A percentile compares a stretch with the other conserved stretches of the same genome.
Conservation (phyloP, 2,797 vertebrate species). For the Cossypha niveicapilla region DNA sequence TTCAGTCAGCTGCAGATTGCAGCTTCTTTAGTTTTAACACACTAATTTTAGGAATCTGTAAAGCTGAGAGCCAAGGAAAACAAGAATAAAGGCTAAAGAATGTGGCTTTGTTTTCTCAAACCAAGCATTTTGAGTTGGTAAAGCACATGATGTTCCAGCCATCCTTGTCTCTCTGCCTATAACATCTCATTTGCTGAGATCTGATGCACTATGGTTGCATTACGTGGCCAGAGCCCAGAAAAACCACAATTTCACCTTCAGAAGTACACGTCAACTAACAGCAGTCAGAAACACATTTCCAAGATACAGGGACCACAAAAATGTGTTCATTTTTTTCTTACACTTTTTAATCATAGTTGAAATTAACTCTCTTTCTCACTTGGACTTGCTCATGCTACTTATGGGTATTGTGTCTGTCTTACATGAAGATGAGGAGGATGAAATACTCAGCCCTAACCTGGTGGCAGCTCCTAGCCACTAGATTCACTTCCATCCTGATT, state of each 20-base stretch:
- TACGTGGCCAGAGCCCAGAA: neutral
- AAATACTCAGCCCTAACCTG: neutral
- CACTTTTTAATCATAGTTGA: neutral
- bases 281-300: neutral
- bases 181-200: conserved; percentile 18
- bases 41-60: neutral
- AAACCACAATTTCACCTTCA: neutral
- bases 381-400: neutral
- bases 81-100: neutral
- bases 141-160: conserved; percentile 38
- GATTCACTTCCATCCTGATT: neutral
- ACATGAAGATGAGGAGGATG: neutral
- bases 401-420: fast-evolving
- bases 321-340: neutral
- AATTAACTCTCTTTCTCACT: neutral
- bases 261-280: neutral
- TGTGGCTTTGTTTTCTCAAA: conserved; percentile 18
- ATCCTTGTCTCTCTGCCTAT: neutral
- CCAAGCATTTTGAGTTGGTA: conserved; percentile 9
- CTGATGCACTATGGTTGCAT: neutral
- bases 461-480: neutral
- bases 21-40: neutral
- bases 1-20: neutral
- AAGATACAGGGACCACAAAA: neutral
- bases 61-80: conserved; percentile 8